Evolutionary conservation across 2,113 vertebrate species (phyloP).

Genomic region (Mesoclemmys tuberculata): DNA sequence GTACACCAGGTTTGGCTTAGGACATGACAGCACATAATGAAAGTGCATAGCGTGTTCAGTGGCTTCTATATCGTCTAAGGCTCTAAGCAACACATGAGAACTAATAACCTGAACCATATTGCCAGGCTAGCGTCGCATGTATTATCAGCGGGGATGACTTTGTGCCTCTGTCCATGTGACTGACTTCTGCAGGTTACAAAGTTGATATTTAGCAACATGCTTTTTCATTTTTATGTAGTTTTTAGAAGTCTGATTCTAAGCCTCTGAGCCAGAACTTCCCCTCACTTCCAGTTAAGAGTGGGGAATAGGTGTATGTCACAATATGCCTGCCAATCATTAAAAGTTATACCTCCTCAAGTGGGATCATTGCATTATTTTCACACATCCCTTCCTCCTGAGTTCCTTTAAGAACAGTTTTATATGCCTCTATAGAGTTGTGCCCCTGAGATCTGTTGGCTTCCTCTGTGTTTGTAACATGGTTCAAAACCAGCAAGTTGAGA

Average conservation of each 20-base stretch:
- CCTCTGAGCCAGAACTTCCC: background rate
- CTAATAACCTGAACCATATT: background rate
- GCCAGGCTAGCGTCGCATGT: rapidly evolving
- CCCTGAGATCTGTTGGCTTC: background rate
- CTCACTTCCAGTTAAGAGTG: background rate
- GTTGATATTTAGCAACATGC: background rate
- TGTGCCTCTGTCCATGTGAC: rapidly evolving
- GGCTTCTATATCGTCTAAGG: background rate
- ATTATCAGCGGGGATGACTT: rapidly evolving
- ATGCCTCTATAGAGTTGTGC: background rate
- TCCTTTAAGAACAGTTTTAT: rapidly evolving
- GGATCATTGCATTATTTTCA: rapidly evolving
- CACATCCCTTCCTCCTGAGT: background rate
- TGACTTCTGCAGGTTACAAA: background rate
- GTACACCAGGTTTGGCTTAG: background rate
- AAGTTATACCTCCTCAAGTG: background rate
- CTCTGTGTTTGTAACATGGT: background rate
- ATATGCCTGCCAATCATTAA: background rate
- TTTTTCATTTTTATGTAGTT: background rate
- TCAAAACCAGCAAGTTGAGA: background rate
- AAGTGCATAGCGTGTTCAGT: background rate
- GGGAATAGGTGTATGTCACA: rapidly evolving
- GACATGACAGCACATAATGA: background rate
- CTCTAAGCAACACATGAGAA: background rate
- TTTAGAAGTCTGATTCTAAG: background rate